These are phyloP conservation scores for Apis cerana DNA, from an alignment of 1,140 invertebrate species.

Conservation along the genomic window DNA sequence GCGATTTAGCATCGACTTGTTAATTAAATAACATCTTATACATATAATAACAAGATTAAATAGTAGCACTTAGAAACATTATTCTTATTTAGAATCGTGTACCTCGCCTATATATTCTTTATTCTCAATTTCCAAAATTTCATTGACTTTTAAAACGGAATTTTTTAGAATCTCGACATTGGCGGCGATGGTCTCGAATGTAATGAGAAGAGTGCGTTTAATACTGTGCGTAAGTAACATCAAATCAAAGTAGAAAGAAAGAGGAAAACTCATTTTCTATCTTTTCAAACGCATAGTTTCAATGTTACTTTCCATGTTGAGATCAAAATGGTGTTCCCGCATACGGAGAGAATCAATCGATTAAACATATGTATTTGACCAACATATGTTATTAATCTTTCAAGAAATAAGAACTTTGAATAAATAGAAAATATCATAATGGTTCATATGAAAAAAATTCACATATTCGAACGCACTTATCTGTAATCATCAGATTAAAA, in stretches of 20 bases:
- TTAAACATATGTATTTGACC: conserved; percentile 29
- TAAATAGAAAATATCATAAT: conserved; percentile 44
- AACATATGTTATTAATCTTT: neutral
- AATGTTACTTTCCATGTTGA: conserved; percentile 25
- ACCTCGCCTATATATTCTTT: conserved; percentile 39
- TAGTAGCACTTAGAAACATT: conserved; percentile 78
- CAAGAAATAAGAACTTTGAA: conserved; percentile 5
- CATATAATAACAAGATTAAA: conserved; percentile 82
- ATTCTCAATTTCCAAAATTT: neutral
- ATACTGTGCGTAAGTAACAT: conserved; percentile 57
- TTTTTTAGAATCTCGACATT: conserved; percentile 14
- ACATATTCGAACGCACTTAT: conserved; percentile 26
- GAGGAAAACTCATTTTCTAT: neutral
- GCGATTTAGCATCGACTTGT: conserved; percentile 63
- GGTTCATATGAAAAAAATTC: conserved; percentile 33
- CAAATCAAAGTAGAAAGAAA: conserved; percentile 1
- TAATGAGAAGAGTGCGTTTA: conserved; percentile 47
- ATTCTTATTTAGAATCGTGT: conserved; percentile 79
- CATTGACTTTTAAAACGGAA: conserved; percentile 4
- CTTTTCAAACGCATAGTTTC: conserved; percentile 9
- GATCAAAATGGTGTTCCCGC: conserved; percentile 47
- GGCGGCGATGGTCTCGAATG: conserved; percentile 26
- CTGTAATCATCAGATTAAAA: conserved; percentile 27
- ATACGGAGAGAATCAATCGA: conserved; percentile 26
- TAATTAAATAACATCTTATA: conserved; percentile 79